Conservation (phyloP, 2,888 invertebrate genomes). For the Mythimna loreyi region DNA sequence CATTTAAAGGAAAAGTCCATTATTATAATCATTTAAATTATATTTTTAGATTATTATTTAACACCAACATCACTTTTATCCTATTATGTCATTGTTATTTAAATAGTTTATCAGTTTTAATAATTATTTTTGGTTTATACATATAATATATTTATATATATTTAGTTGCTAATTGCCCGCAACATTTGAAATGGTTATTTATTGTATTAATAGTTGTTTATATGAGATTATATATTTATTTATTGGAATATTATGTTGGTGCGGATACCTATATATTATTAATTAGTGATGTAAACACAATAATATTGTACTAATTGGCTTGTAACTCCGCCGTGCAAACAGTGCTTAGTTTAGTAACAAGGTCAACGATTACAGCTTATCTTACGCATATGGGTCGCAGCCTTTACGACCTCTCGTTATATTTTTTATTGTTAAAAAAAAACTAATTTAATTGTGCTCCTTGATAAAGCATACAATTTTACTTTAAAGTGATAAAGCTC, state of each 20-base stretch:
- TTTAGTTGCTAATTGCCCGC: constrained; percentile 55
- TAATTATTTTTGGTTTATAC: constrained; percentile 39
- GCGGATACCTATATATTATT: constrained; percentile 61
- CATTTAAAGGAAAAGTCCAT: constrained; percentile 23
- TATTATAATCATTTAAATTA: constrained; percentile 7
- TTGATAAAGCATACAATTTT: constrained; percentile 48
- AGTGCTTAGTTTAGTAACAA: constrained; percentile 62
- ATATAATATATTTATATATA: constrained; percentile 24
- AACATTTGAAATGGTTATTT: constrained; percentile 42
- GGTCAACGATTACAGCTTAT: constrained; percentile 68
- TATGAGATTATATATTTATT: constrained; percentile 32
- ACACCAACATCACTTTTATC: constrained; percentile 11
- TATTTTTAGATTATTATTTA: constrained; percentile 17
- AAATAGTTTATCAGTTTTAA: constrained; percentile 25
- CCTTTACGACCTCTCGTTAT: constrained; percentile 62
- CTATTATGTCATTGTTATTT: constrained; percentile 36
- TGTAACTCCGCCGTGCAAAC: constrained; percentile 59
- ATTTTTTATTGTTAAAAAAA: constrained; percentile 59
- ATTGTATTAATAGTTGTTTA: constrained; percentile 49
- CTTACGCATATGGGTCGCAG: constrained; percentile 59
- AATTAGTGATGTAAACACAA: constrained; percentile 62
- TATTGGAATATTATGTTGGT: constrained; percentile 38
- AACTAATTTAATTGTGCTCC: constrained; percentile 49
- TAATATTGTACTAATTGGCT: constrained; percentile 65
- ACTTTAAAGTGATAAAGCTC: constrained; percentile 55